These are phyloP conservation scores for Leucoraja erinaceus DNA, from an alignment of 2,113 vertebrate genomes.

Conservation along the genomic window DNA sequence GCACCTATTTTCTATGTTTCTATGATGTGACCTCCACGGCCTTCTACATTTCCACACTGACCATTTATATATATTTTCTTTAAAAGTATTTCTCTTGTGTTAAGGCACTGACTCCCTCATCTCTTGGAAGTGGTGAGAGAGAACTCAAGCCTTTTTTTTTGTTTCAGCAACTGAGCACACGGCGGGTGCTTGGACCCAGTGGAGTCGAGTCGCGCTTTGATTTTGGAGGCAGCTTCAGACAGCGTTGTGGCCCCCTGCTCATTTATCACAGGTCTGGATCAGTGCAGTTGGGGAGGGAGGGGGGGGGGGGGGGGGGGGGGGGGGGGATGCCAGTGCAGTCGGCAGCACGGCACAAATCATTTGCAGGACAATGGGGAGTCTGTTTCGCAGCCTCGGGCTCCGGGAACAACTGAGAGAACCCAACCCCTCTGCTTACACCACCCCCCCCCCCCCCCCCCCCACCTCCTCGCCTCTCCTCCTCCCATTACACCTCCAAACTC, in stretches of 20 bases:
- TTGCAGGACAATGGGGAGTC: conserved; percentile 41
- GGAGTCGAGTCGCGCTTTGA: too few relatives aligned
- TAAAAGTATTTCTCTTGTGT: not conserved
- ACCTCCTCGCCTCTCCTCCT: not conserved
- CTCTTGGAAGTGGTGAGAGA: too few relatives aligned
- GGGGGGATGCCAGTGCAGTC: conserved; percentile 39
- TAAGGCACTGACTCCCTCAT: too few relatives aligned
- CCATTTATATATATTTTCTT: not conserved
- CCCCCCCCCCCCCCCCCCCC: too few relatives aligned
- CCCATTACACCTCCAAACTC: not conserved
- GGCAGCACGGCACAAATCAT: conserved; percentile 39
- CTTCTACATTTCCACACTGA: too few relatives aligned
- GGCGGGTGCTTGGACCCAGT: conserved; percentile 35
- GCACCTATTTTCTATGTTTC: too few relatives aligned
- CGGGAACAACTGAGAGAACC: not conserved
- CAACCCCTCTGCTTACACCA: not conserved
- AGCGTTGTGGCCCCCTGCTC: not conserved
- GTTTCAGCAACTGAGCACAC: not conserved
- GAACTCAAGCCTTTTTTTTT: not conserved
- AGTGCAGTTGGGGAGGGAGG: not conserved
- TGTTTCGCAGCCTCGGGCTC: conserved; percentile 35
- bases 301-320: not conserved
- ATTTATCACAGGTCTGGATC: conserved; percentile 40
- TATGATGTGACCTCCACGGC: too few relatives aligned
- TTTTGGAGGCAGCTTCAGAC: not conserved